Conservation (phyloP, 2,888 invertebrate genomes). For the Strigamia maritima region DNA sequence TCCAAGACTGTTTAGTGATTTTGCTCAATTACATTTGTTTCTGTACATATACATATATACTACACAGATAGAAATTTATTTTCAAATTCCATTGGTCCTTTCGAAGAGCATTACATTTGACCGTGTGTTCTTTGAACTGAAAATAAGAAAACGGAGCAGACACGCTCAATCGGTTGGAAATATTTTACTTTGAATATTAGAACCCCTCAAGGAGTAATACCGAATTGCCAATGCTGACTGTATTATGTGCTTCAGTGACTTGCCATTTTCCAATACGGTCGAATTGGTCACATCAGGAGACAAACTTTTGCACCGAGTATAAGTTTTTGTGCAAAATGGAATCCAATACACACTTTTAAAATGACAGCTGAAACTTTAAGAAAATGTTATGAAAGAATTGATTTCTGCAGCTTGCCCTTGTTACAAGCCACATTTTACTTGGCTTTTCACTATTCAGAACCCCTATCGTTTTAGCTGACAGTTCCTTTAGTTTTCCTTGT, state of each 20-base stretch:
- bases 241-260: slow-evolving; percentile 15
- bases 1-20: not conserved
- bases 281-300: slow-evolving; percentile 15
- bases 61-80: not conserved
- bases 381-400: slow-evolving; percentile 10
- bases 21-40: not conserved
- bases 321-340: slow-evolving; percentile 12
- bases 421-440: slow-evolving; percentile 1
- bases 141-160: slow-evolving; percentile 15
- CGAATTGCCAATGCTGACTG: slow-evolving; percentile 5
- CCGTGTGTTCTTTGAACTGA: not conserved
- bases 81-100: not conserved
- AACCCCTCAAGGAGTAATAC: slow-evolving; percentile 10
- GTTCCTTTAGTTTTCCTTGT: not conserved
- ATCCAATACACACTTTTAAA: slow-evolving; percentile 5
- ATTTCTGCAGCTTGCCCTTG: slow-evolving; percentile 1
- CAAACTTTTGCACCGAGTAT: slow-evolving; percentile 10
- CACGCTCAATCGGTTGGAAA: slow-evolving; percentile 10
- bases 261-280: slow-evolving; percentile 10
- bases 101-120: not conserved
- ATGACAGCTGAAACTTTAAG: slow-evolving; percentile 15
- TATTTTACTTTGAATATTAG: slow-evolving; percentile 10
- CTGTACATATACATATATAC: not conserved
- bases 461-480: not conserved
- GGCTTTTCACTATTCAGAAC: slow-evolving; percentile 5